A percentile compares a stretch with the other conserved stretches of the same genome.
Conservation (phyloP, 1,140 invertebrate genomes). For the Cotesia vestalis region DNA sequence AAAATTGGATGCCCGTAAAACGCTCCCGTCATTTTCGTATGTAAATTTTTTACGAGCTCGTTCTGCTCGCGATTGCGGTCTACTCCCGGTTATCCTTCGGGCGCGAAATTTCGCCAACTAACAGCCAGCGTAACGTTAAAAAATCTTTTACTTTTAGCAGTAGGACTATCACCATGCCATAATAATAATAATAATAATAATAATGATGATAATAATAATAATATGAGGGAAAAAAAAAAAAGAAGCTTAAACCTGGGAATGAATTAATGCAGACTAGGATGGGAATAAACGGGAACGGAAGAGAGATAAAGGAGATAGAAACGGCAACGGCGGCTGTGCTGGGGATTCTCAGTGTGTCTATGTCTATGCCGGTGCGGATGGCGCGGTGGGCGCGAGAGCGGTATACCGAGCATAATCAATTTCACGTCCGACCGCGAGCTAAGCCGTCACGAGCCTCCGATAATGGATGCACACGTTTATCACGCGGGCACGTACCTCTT, state of each 20-base stretch:
- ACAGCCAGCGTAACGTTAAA: background rate
- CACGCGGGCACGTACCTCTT: conserved; percentile 38
- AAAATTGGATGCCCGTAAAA: conserved; percentile 32
- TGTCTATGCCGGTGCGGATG: too few species aligned
- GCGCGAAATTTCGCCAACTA: background rate
- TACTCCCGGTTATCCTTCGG: conserved; percentile 1
- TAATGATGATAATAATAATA: background rate
- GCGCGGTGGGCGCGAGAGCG: conserved; percentile 23
- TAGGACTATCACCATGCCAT: background rate
- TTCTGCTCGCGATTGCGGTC: conserved; percentile 30
- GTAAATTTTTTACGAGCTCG: conserved; percentile 30
- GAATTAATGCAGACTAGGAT: conserved; percentile 15
- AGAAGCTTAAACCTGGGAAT: background rate
- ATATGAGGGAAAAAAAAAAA: background rate
- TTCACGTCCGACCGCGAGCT: conserved; percentile 39
- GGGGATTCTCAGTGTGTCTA: conserved; percentile 1
- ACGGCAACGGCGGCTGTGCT: background rate
- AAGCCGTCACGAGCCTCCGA: conserved; percentile 42
- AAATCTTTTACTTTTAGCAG: conserved; percentile 1
- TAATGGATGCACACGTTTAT: conserved; percentile 44
- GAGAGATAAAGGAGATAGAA: conserved; percentile 14
- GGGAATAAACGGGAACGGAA: background rate
- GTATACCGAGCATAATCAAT: conserved; percentile 38
- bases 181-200: background rate
- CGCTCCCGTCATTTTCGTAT: conserved; percentile 32